These are phyloP conservation scores for Rhabdomys dilectus DNA, from an alignment of 2,113 vertebrate genomes.

Conservation along the genomic window DNA sequence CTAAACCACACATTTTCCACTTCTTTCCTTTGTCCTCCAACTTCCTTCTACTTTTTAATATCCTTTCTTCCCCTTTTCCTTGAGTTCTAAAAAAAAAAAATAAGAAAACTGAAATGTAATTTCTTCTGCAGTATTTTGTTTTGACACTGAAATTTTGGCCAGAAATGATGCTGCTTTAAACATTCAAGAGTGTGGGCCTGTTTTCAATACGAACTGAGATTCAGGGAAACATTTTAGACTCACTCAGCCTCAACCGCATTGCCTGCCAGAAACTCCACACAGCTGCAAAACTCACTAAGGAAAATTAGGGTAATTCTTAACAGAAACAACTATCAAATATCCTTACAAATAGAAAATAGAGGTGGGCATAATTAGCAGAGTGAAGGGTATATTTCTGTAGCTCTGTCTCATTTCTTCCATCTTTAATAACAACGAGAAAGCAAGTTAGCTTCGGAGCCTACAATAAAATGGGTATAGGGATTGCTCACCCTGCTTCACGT, in stretches of 20 bases:
- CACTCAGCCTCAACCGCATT: constrained; percentile 54
- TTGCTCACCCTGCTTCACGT: constrained; percentile 1
- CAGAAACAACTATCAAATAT: constrained; percentile 60
- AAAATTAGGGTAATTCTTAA: constrained; percentile 67
- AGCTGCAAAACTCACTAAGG: constrained; percentile 84
- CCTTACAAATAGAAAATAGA: constrained; percentile 40
- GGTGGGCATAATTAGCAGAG: constrained; percentile 47
- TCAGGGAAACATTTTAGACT: constrained; percentile 77
- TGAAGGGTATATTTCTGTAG: background rate
- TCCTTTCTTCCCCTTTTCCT: constrained; percentile 28
- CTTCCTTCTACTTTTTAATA: background rate
- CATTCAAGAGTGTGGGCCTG: constrained; percentile 71
- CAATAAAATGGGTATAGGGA: constrained; percentile 8
- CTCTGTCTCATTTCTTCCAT: constrained; percentile 26
- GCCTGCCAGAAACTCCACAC: constrained; percentile 77
- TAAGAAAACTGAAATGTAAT: constrained; percentile 65
- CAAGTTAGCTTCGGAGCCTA: background rate
- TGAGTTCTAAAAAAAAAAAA: background rate
- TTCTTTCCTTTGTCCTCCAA: background rate
- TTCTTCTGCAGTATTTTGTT: constrained; percentile 75
- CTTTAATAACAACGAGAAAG: background rate
- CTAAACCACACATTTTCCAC: background rate
- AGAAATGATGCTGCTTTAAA: constrained; percentile 80
- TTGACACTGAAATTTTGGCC: constrained; percentile 73
- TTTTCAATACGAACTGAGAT: constrained; percentile 83